phyloP scores from a whole-genome alignment of 23 tunicate species.

The Clavelina lepadiformis region DNA sequence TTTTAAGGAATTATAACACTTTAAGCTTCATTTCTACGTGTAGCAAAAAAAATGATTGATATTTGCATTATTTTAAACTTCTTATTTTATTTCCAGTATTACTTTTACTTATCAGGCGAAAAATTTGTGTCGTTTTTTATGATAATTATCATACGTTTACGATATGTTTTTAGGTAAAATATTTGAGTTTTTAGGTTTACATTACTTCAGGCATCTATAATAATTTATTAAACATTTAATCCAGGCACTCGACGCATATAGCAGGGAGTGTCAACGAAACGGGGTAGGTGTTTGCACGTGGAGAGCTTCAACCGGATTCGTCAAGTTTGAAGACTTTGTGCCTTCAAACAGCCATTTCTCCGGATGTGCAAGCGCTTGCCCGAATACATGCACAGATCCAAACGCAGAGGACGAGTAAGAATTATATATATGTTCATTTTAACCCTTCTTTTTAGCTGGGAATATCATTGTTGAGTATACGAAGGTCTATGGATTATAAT shows the following conservation, averaged over 20 bases:
- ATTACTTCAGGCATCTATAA: too few relatives aligned
- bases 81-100: too few relatives aligned
- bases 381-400: conserved; percentile 39
- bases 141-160: too few relatives aligned
- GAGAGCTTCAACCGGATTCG: conserved; percentile 29
- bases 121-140: too few relatives aligned
- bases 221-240: not conserved
- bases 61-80: too few relatives aligned
- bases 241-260: conserved; percentile 44
- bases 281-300: conserved; percentile 35
- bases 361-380: conserved; percentile 46
- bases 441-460: not conserved
- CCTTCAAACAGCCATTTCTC: conserved; percentile 38
- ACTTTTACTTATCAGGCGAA: too few relatives aligned
- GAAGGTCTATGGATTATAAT: too few relatives aligned
- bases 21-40: not conserved
- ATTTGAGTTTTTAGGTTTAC: too few relatives aligned
- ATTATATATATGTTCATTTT: not conserved
- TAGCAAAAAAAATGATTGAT: too few relatives aligned
- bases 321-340: conserved; percentile 7
- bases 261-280: conserved; percentile 29
- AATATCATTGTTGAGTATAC: not conserved
- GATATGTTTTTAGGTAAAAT: too few relatives aligned
- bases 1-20: too few relatives aligned
- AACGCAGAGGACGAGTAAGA: conserved; percentile 41